These are phyloP conservation scores for Microchirus variegatus DNA, from an alignment of 2,797 vertebrate species.

Conservation along the genomic window DNA sequence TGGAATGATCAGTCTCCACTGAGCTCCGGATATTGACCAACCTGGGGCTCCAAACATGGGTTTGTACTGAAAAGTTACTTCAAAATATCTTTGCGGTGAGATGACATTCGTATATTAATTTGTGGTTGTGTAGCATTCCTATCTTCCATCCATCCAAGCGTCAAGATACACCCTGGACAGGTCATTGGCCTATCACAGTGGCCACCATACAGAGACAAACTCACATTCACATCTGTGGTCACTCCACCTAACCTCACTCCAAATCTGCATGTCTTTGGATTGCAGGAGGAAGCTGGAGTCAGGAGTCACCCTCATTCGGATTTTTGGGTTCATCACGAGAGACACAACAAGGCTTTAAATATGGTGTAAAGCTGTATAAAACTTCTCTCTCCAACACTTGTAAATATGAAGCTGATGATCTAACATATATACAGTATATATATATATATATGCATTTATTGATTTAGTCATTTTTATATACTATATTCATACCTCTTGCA, in stretches of 20 bases:
- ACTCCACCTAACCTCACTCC: no score
- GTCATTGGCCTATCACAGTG: no score
- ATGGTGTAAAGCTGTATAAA: slow-evolving; percentile 9
- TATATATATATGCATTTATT: no score
- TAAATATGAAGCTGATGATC: slow-evolving; percentile 59
- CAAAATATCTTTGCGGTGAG: background rate
- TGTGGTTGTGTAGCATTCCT: no score
- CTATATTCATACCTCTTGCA: no score
- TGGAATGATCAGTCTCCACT: slow-evolving; percentile 63
- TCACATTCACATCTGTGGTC: background rate
- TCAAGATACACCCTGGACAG: no score
- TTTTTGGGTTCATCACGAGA: slow-evolving; percentile 7
- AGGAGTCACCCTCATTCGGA: no score
- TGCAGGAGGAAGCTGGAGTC: background rate
- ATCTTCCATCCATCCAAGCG: no score
- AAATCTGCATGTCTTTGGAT: no score
- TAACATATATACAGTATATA: background rate
- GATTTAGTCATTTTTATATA: no score
- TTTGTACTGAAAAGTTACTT: slow-evolving; percentile 1
- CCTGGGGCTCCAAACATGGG: background rate
- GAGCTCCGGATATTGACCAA: slow-evolving; percentile 82
- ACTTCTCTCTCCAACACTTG: slow-evolving; percentile 5
- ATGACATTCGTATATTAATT: no score
- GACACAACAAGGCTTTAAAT: slow-evolving; percentile 16
- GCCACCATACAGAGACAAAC: background rate